Evolutionary conservation across 2,888 invertebrate species (phyloP).

Genomic region (Rhopalosiphum nymphaeae): DNA sequence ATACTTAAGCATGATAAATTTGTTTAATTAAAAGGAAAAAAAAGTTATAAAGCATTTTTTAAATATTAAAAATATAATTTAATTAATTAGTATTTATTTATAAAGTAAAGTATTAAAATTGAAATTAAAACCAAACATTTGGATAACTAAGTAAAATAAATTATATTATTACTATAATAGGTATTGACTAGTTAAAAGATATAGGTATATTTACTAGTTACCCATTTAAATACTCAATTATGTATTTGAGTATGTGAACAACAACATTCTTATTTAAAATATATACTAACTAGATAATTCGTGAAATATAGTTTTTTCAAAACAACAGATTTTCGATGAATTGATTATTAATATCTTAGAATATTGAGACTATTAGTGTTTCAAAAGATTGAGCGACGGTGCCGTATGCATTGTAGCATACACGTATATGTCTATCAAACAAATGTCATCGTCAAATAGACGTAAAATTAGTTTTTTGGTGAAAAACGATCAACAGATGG

Average conservation of each 20-base stretch:
- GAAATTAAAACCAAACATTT: neutral
- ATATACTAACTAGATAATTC: too few relatives aligned
- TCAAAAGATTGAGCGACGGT: too few relatives aligned
- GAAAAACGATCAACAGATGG: too few relatives aligned
- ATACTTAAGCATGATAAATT: neutral
- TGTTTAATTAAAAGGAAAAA: neutral
- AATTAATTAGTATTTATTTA: neutral
- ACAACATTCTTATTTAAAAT: too few relatives aligned
- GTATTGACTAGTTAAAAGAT: neutral
- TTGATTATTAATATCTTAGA: too few relatives aligned
- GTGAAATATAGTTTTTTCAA: too few relatives aligned
- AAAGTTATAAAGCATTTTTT: neutral
- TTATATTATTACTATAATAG: neutral
- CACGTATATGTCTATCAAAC: too few relatives aligned
- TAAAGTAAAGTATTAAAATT: neutral
- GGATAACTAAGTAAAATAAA: neutral
- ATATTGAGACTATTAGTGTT: too few relatives aligned
- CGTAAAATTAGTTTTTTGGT: too few relatives aligned
- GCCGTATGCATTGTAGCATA: too few relatives aligned
- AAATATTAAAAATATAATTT: neutral
- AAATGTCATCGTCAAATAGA: too few relatives aligned
- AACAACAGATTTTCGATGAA: too few relatives aligned
- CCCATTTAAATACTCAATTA: neutral
- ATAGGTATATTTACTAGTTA: neutral
- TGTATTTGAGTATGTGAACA: neutral